These are phyloP conservation scores for Dione juno DNA, from an alignment of 2,888 invertebrate species.

Conservation along the genomic window DNA sequence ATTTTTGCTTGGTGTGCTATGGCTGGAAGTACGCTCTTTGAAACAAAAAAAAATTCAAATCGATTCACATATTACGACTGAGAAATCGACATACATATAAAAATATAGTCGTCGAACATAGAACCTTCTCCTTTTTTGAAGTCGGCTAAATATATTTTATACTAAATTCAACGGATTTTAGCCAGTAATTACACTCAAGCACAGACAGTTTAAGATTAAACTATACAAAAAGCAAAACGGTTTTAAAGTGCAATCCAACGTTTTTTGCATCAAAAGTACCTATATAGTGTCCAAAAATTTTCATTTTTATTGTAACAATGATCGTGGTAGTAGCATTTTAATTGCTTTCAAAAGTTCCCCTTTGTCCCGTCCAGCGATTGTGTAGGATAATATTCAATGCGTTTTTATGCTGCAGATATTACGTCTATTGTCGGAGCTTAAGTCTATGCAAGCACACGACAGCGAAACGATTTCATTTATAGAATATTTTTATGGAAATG, in stretches of 20 bases:
- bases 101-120: no score
- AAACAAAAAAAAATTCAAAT: no score
- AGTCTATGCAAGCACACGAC: slow-evolving; percentile 37
- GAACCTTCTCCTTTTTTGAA: no score
- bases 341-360: slow-evolving; percentile 40
- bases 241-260: slow-evolving; percentile 1
- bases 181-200: background rate
- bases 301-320: slow-evolving; percentile 26
- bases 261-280: slow-evolving; percentile 2
- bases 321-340: slow-evolving; percentile 40
- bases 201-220: slow-evolving; percentile 5
- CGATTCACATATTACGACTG: no score
- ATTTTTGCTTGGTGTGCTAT: no score
- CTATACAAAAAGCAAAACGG: background rate
- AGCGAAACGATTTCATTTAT: slow-evolving; percentile 34
- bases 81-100: no score
- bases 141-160: no score
- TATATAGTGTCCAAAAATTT: slow-evolving; percentile 21
- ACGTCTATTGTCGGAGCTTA: slow-evolving; percentile 42
- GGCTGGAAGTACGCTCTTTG: no score
- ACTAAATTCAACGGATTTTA: no score
- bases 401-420: slow-evolving; percentile 43
- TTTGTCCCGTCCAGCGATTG: slow-evolving; percentile 38
- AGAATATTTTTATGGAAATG: slow-evolving; percentile 27
- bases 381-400: slow-evolving; percentile 39